Conservation (phyloP, 2,797 vertebrate genomes). For the Mareca penelope region DNA sequence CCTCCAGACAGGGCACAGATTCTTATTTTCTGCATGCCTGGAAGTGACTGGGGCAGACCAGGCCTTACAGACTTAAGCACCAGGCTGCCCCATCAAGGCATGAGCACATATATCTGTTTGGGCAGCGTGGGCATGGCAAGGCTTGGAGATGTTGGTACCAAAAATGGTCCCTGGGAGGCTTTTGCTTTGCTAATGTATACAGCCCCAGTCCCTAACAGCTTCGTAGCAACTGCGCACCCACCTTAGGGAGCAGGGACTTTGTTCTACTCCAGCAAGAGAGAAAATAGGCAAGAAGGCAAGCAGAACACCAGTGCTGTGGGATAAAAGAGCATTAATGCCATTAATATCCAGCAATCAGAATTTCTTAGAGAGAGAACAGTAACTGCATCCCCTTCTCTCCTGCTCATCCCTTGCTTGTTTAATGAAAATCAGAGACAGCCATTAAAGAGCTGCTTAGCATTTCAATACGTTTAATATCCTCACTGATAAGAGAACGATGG, state of each 20-base stretch:
- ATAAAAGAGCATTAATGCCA: conserved; percentile 37
- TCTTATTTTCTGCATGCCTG: background rate
- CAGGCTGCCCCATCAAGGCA: background rate
- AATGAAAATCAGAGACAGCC: conserved; percentile 68
- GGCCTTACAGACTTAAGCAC: background rate
- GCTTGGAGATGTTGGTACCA: background rate
- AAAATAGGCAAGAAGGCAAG: conserved; percentile 27
- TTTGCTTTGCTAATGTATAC: background rate
- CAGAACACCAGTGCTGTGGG: background rate
- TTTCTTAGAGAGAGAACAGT: conserved; percentile 35
- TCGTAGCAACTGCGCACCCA: background rate
- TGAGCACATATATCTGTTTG: background rate
- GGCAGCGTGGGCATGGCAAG: background rate
- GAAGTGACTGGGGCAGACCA: background rate
- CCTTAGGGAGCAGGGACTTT: background rate
- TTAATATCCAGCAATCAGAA: conserved; percentile 59
- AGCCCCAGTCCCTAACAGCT: background rate
- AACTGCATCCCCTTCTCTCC: conserved; percentile 27
- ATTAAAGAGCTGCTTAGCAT: conserved; percentile 73
- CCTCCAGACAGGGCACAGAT: background rate
- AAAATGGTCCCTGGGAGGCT: background rate
- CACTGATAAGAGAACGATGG: conserved; percentile 66
- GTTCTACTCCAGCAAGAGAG: conserved; percentile 33
- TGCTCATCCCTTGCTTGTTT: conserved; percentile 53
- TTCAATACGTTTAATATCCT: conserved; percentile 68